These are phyloP conservation scores for Leptinotarsa defecta DNA, from an alignment of 1,140 invertebrate genomes.

Conservation along the genomic window DNA sequence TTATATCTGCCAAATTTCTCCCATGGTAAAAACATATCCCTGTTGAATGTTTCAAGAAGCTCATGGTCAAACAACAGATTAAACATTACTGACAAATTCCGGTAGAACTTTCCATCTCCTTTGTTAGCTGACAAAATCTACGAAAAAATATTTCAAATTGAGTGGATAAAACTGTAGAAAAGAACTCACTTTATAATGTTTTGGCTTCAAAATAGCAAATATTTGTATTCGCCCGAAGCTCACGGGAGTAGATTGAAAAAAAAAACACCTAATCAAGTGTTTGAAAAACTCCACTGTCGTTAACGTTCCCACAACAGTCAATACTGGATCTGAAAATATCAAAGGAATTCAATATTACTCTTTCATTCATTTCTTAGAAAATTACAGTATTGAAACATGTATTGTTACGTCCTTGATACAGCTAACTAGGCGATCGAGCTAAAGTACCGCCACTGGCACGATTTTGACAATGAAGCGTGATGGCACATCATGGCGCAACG, in stretches of 20 bases:
- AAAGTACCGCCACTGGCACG: too few species aligned
- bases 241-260: constrained; percentile 43
- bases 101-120: constrained; percentile 38
- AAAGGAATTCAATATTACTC: too few species aligned
- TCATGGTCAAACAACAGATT: constrained; percentile 47
- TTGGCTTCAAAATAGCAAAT: constrained; percentile 45
- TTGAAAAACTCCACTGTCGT: constrained; percentile 43
- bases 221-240: constrained; percentile 46
- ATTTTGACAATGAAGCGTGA: too few species aligned
- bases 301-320: constrained; percentile 48
- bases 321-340: constrained; percentile 40
- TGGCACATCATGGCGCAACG: too few species aligned
- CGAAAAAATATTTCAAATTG: not conserved
- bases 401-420: too few species aligned
- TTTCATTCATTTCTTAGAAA: too few species aligned
- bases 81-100: constrained; percentile 39
- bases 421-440: too few species aligned
- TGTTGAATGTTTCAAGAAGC: constrained; percentile 46
- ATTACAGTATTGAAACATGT: too few species aligned
- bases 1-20: constrained; percentile 26
- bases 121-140: constrained; percentile 42
- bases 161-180: not conserved
- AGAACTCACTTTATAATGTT: constrained; percentile 45
- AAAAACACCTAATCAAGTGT: constrained; percentile 45
- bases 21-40: constrained; percentile 51